Percentiles rank a stretch among this genome's conserved stretches.
Conservation (phyloP, 2,113 vertebrate species). For the Talpa occidentalis region DNA sequence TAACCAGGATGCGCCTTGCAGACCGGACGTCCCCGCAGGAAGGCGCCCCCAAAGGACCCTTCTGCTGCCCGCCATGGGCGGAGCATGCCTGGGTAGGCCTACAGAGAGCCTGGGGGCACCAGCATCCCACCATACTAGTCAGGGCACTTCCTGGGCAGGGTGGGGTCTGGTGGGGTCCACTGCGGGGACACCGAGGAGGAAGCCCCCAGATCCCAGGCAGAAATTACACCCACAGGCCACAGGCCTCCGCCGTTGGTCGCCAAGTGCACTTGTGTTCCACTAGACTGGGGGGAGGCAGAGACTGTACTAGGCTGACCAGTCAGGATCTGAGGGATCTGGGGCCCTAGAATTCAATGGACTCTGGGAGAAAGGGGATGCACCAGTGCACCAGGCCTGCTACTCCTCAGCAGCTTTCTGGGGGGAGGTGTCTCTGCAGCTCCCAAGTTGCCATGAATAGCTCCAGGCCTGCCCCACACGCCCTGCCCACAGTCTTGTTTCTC, state of each 20-base stretch:
- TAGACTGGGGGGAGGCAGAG: fast-evolving
- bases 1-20: too few species aligned
- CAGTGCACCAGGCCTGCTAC: too few species aligned
- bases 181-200: background rate
- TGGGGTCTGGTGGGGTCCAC: background rate
- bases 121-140: background rate
- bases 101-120: fast-evolving
- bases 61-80: background rate
- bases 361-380: background rate
- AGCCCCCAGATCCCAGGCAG: background rate
- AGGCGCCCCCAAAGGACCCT: background rate
- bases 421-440: background rate
- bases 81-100: background rate
- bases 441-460: background rate
- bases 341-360: too few species aligned
- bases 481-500: background rate
- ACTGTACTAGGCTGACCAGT: background rate
- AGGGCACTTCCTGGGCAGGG: background rate
- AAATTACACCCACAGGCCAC: too few species aligned
- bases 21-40: background rate
- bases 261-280: too few species aligned
- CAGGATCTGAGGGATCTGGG: fast-evolving
- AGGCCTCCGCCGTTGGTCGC: too few species aligned
- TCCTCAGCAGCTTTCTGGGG: background rate
- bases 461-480: background rate